These are phyloP conservation scores for Cottus gobio DNA, from an alignment of 2,113 vertebrate genomes.

Conservation along the genomic window DNA sequence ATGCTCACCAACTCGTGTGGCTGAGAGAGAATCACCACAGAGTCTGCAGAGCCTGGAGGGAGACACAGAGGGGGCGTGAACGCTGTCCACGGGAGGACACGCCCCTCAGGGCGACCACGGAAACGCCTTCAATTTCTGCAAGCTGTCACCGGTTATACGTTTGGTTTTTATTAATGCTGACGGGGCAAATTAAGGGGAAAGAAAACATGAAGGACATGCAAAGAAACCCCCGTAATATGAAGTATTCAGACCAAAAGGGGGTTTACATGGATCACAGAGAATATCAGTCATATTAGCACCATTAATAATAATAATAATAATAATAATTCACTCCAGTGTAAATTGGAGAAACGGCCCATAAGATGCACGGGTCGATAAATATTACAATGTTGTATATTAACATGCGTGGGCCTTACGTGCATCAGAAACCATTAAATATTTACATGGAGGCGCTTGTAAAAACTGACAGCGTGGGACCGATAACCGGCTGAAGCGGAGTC, in stretches of 20 bases:
- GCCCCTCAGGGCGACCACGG: no score
- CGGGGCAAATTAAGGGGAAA: neutral
- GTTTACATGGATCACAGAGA: neutral
- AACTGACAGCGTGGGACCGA: neutral
- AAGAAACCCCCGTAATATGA: neutral
- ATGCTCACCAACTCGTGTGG: constrained; percentile 86
- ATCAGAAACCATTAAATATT: neutral
- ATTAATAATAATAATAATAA: neutral
- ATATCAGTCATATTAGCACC: neutral
- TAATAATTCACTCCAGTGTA: neutral
- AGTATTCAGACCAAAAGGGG: neutral
- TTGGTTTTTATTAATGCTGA: constrained; percentile 26
- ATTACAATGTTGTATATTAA: neutral
- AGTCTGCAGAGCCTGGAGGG: constrained; percentile 77
- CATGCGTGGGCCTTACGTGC: neutral
- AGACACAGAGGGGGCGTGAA: constrained; percentile 10
- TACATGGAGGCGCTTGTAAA: neutral
- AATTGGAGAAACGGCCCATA: neutral
- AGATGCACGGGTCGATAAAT: neutral
- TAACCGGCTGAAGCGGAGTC: neutral
- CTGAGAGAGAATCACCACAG: constrained; percentile 84
- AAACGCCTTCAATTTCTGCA: neutral
- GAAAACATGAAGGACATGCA: neutral
- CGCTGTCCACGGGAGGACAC: no score
- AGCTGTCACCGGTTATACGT: neutral